Base-by-base conservation (phyloP, 2,888 invertebrate genomes). In the Oligia strigilis region DNA sequence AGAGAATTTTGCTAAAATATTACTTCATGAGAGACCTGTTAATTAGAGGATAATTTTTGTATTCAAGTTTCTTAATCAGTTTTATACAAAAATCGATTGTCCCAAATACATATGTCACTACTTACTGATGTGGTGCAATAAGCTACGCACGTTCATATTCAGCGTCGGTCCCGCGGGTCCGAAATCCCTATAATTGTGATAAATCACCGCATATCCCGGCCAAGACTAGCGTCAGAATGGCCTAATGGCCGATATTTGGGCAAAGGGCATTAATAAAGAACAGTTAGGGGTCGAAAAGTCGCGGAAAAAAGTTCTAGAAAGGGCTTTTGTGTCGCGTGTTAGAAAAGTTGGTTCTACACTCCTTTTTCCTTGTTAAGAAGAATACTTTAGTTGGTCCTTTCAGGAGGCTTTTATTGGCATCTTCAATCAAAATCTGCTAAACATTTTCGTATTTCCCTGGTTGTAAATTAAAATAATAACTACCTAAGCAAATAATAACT, bases 121-220 rank as follows among this genome's bases (percentile, higher is more conserved):
- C 46, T 67, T 74, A 77, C 77, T 75, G 71, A 55, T 75, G 72
- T 46, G 65, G 11, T 60, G 62, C 71, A 75, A 71, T 86, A 73
- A 86, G 80, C 82, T 76, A 83, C 75, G 71, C 77, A 80, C 85
- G 84, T 79, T 81, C 87, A 88, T 90, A 90, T 88, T 86, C 89
- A 79, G 87, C 82, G 75, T n/a, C 72, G 85, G 87, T 85, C 88
- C 84, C 88, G 78, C 58, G 87, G 60, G 86, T 84, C 87, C 89
- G 84, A 90, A 92, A 93, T 92, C 93, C 93, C 93, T 92, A 93
- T 95, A 96, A 96, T 96, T 95, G 95, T 96, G 95, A 96, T 95
- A 95, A 95, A 96, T 96, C 93, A 94, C 94, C 93, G 89, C 92
- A 92, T 94, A 94, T 93, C 93, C 91, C 92, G 77, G 76, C 19